Conservation (phyloP, 1,140 invertebrate genomes). For the Teleogryllus occipitalis region DNA sequence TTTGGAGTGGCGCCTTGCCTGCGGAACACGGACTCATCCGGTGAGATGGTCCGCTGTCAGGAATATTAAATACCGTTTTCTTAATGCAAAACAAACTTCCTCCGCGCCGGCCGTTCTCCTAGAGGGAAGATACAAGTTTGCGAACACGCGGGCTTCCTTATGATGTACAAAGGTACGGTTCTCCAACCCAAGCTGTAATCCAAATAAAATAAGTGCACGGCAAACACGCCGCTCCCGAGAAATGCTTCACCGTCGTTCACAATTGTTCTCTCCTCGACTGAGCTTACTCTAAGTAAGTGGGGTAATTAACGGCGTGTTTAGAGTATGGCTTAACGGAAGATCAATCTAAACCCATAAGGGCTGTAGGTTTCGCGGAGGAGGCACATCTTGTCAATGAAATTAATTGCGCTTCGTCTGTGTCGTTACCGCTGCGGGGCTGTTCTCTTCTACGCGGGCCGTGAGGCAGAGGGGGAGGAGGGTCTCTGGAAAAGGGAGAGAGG, state of each 20-base stretch:
- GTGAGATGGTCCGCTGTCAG: not conserved
- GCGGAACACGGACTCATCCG: not conserved
- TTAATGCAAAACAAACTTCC: slow-evolving; percentile 1
- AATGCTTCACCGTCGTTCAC: not conserved
- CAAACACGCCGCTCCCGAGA: not conserved
- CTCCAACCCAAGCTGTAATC: not conserved
- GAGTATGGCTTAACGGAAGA: no score
- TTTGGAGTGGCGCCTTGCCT: not conserved
- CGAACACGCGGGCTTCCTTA: not conserved
- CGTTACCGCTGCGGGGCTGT: no score
- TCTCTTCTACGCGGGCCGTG: no score
- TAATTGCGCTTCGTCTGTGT: no score
- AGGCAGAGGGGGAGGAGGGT: no score
- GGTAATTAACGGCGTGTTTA: no score
- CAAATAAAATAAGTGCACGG: not conserved
- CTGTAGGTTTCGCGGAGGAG: no score
- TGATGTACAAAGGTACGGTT: not conserved
- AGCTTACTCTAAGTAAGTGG: no score
- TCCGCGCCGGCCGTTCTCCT: not conserved
- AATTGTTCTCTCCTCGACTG: not conserved
- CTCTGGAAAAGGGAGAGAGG: no score
- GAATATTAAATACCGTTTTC: slow-evolving; percentile 5
- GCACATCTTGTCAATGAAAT: no score
- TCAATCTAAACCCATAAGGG: no score
- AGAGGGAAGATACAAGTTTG: not conserved